A percentile compares a stretch with the other conserved stretches of the same genome.
phyloP scores from a whole-genome alignment of 2,888 invertebrate species.

The Hirtodrosophila alboralis region DNA sequence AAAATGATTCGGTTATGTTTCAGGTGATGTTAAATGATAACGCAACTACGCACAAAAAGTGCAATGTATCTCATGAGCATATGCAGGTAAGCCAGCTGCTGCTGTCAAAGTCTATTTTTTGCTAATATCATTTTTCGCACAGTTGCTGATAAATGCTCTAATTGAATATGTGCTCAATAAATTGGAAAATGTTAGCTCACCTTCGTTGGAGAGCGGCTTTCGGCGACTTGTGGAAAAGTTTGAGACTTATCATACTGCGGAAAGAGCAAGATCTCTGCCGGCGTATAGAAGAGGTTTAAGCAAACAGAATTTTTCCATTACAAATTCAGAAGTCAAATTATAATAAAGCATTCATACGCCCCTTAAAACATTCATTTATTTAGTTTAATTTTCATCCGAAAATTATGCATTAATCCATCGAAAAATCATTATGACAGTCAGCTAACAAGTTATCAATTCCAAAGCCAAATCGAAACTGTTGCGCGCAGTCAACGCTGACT shows the following conservation, averaged over 20 bases:
- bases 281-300: background rate
- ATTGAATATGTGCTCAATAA: slow-evolving; percentile 40
- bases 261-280: background rate
- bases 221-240: slow-evolving; percentile 50
- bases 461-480: slow-evolving; percentile 7
- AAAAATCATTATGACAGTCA: too few relatives aligned
- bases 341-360: slow-evolving; percentile 5
- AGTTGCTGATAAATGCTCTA: slow-evolving; percentile 43
- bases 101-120: background rate
- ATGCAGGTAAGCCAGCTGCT: slow-evolving; percentile 45
- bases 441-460: too few relatives aligned
- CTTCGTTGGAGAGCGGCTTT: slow-evolving; percentile 57
- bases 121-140: background rate
- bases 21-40: slow-evolving; percentile 53
- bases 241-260: slow-evolving; percentile 1
- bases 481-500: slow-evolving; percentile 10
- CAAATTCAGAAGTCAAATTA: background rate
- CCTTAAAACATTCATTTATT: slow-evolving; percentile 4
- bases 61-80: slow-evolving; percentile 27
- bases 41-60: slow-evolving; percentile 24
- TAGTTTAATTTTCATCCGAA: slow-evolving; percentile 4
- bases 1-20: slow-evolving; percentile 53
- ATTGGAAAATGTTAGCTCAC: slow-evolving; percentile 48
- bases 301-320: background rate
- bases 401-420: slow-evolving; percentile 8